These are phyloP conservation scores for Rhea pennata DNA, from an alignment of 2,113 vertebrate genomes.

Conservation along the genomic window DNA sequence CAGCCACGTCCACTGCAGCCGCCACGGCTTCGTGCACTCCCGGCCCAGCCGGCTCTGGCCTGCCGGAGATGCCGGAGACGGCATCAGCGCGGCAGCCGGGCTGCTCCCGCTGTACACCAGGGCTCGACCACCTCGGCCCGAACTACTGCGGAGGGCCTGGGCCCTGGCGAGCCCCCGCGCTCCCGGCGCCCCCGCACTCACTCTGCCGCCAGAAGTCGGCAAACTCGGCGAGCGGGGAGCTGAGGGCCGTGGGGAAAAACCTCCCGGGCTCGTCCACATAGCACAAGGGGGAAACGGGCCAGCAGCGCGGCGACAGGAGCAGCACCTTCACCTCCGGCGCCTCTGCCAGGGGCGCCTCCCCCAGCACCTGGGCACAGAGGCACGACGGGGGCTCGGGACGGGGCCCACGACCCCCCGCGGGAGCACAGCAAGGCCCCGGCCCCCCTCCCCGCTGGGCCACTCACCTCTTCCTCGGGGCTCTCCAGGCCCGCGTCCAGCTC, in stretches of 20 bases:
- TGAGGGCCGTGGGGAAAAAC: conserved; percentile 81
- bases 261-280: conserved; percentile 79
- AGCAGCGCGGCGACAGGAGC: conserved; percentile 89
- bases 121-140: rapidly evolving
- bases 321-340: conserved; percentile 84
- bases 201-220: conserved; percentile 88
- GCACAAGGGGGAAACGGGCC: conserved; percentile 84
- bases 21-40: conserved; percentile 73
- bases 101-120: not conserved
- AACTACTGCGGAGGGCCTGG: not conserved
- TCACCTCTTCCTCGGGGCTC: not conserved
- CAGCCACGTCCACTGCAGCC: conserved; percentile 95
- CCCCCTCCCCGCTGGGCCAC: not conserved
- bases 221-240: conserved; percentile 83
- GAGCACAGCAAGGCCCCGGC: rapidly evolving
- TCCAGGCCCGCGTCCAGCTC: conserved; percentile 15
- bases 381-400: rapidly evolving
- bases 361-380: conserved; percentile 55
- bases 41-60: conserved; percentile 82
- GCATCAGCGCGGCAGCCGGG: rapidly evolving
- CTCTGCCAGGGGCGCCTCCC: conserved; percentile 55
- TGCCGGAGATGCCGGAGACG: conserved; percentile 57
- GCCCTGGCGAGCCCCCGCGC: rapidly evolving
- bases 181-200: conserved; percentile 45
- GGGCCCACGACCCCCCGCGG: rapidly evolving